A percentile compares a stretch with the other conserved stretches of the same genome.
These are phyloP conservation scores for Calameuta pallipes DNA, from an alignment of 2,888 invertebrate genomes.

Conservation along the genomic window DNA sequence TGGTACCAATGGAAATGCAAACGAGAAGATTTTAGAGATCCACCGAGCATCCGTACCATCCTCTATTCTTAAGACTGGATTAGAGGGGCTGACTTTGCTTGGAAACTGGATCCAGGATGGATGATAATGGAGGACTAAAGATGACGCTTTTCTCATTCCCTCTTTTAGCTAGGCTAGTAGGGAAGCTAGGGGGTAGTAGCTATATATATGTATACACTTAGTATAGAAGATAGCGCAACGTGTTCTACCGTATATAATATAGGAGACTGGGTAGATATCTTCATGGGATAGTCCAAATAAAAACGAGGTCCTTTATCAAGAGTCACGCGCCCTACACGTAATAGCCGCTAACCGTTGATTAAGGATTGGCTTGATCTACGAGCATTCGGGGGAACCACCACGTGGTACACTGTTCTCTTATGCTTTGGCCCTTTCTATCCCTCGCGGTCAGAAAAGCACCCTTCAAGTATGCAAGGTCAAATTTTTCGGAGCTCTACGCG, in stretches of 20 bases:
- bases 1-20: neutral
- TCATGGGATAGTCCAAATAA: slow-evolving; percentile 8
- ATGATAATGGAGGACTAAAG: slow-evolving; percentile 20
- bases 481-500: neutral
- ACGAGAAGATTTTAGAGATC: neutral
- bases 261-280: neutral
- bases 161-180: neutral
- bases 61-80: neutral
- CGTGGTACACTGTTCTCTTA: neutral
- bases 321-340: slow-evolving; percentile 4
- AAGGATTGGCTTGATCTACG: slow-evolving; percentile 7
- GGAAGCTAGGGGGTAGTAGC: neutral
- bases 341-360: slow-evolving; percentile 14
- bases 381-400: neutral
- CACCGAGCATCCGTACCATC: neutral
- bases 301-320: slow-evolving; percentile 14
- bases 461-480: slow-evolving; percentile 6
- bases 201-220: neutral
- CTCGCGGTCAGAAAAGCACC: neutral
- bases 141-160: slow-evolving; percentile 15
- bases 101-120: slow-evolving; percentile 9
- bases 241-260: neutral
- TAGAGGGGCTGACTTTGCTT: neutral
- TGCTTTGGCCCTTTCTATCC: neutral
- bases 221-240: slow-evolving; percentile 13